phyloP scores from a whole-genome alignment of 2,113 vertebrate species.

The Pseudonaja textilis region DNA sequence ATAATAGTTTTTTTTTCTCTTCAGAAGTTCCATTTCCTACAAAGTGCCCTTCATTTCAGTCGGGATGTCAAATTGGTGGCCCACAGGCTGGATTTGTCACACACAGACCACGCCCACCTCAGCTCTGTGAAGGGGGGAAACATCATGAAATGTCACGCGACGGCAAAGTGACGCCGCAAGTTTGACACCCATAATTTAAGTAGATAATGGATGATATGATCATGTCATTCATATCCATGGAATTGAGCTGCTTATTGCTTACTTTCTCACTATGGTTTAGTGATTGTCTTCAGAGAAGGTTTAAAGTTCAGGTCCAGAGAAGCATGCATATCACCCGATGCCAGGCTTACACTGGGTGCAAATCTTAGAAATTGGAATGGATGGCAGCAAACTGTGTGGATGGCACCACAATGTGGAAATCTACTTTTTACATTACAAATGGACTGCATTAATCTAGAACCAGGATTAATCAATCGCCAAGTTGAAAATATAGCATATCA shows the following conservation, averaged over 20 bases:
- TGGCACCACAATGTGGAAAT: neutral
- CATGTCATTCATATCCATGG: neutral
- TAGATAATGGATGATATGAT: neutral
- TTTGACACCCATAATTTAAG: neutral
- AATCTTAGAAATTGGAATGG: neutral
- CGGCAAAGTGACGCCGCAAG: no score
- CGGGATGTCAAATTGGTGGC: no score
- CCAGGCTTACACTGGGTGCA: neutral
- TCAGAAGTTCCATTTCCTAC: neutral
- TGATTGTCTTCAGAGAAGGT: neutral
- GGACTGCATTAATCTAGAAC: neutral
- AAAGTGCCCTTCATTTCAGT: neutral
- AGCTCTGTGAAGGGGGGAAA: no score
- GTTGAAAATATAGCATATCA: neutral
- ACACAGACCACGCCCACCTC: no score
- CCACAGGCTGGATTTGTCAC: no score
- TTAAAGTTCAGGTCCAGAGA: neutral
- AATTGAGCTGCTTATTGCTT: neutral
- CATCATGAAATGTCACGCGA: no score
- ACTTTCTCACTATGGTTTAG: neutral
- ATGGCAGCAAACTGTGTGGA: neutral
- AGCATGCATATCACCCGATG: neutral
- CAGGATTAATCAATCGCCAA: neutral
- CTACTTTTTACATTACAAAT: neutral
- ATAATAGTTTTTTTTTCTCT: neutral